Percentiles rank a stretch among this genome's conserved stretches.
These are phyloP conservation scores for Saccopteryx leptura DNA, from an alignment of 2,113 vertebrate species.

Conservation along the genomic window DNA sequence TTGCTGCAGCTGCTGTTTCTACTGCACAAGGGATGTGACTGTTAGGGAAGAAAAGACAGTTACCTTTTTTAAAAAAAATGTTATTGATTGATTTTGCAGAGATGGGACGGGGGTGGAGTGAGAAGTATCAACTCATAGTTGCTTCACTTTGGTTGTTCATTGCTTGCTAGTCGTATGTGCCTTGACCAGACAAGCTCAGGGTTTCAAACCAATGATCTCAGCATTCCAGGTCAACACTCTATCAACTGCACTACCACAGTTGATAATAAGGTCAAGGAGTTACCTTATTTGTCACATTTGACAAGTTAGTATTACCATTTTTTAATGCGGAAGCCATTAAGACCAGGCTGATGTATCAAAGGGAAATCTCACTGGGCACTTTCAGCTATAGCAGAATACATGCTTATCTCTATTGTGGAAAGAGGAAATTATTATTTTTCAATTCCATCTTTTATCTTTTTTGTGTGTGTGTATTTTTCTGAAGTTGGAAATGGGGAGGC, in stretches of 20 bases:
- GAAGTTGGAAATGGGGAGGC: no score
- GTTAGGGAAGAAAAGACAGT: background rate
- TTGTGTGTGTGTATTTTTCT: no score
- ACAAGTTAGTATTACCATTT: background rate
- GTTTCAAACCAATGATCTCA: no score
- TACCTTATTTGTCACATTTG: background rate
- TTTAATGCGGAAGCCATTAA: background rate
- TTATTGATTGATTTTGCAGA: no score
- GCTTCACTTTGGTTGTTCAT: no score
- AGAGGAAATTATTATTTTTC: slow-evolving; percentile 52
- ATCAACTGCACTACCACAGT: no score
- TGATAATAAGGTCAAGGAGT: background rate
- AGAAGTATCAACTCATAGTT: no score
- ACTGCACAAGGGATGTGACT: background rate
- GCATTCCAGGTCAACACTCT: no score
- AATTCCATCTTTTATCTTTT: slow-evolving; percentile 36
- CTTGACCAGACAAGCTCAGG: no score
- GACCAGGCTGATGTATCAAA: background rate
- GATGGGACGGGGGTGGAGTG: no score
- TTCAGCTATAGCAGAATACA: background rate
- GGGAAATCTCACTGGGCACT: background rate
- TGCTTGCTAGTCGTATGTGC: no score
- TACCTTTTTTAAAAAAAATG: no score
- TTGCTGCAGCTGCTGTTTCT: background rate
- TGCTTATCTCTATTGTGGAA: background rate